Conservation (phyloP, 2,797 vertebrate genomes). For the Prionace glauca region DNA sequence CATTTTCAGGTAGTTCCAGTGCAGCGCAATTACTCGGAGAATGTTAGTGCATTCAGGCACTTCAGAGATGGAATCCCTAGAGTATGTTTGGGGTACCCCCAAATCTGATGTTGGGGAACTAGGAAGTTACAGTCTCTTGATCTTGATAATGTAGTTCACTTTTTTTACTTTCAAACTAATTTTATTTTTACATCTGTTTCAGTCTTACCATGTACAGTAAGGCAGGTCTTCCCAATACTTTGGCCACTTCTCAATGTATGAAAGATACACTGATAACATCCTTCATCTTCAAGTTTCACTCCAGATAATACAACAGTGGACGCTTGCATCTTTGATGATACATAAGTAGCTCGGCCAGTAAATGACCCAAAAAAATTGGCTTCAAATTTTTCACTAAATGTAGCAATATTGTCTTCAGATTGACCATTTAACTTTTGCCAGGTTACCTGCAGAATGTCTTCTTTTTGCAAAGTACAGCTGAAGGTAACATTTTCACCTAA, state of each 20-base stretch:
- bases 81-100: too few species aligned
- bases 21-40: too few species aligned
- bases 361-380: conserved; percentile 41
- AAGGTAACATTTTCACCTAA: conserved; percentile 46
- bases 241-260: conserved; percentile 41
- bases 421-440: conserved; percentile 49
- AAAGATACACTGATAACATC: conserved; percentile 53
- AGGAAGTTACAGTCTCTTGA: not conserved
- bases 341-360: conserved; percentile 33
- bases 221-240: conserved; percentile 43
- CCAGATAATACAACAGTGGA: conserved; percentile 47
- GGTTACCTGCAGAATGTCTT: conserved; percentile 51
- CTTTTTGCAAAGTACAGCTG: conserved; percentile 43
- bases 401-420: conserved; percentile 46
- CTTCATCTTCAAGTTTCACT: conserved; percentile 49
- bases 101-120: too few species aligned
- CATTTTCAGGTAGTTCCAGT: too few species aligned
- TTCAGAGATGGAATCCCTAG: too few species aligned
- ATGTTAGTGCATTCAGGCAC: too few species aligned
- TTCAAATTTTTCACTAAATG: conserved; percentile 40
- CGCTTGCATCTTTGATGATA: not conserved
- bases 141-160: not conserved
- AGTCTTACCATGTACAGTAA: conserved; percentile 39
- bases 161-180: not conserved
- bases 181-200: not conserved